Evolutionary conservation across 2,113 vertebrate species (phyloP), one percentile per base, ranked within the genome.

Genomic region (Corythornis vintsioides): DNA sequence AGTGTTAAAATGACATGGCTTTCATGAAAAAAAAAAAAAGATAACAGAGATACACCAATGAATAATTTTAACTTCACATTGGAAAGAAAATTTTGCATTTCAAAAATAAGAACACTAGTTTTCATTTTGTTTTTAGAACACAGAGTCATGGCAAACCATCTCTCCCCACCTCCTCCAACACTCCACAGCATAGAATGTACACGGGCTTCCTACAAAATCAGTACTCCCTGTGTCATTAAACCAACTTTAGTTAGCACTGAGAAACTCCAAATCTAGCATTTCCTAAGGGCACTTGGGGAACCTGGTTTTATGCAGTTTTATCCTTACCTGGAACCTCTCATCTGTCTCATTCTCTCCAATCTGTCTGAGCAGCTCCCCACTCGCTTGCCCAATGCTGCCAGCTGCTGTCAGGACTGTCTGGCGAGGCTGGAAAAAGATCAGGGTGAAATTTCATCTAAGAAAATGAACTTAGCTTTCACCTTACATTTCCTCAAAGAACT

Each of bases 321-420:
- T 78, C 67, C 31, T 95, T 96, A 99, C 99, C 98, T 99, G 99
- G 97, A 99, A 99, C 81, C 99, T 98, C 94, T 99, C 99, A 78
- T 99, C 99, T 0, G 99, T 99, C 97, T 99, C 99, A 52, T 98
- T 99, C 97, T 99, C 99, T 88, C 99, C 99, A n/a, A 99, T 99
- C 91, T 99, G 99, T 60, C 98, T 98, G 78, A 99, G 98, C 15
- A 99, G 98, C 91, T 99, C 99, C 67, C 99, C 99, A 0, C 99
- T 99, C 89, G 99, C 99, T 95, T 99, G 99, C 16, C 99, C 99
- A 40, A 99, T 99, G 95, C 98, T 99, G 86, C 99, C 99, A 71
- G 99, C 99, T 61, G 99, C 99, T 5, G 99, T 99, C 97, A 99
- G 91, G 90, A 99, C 99, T 2, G 99, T 99, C 98, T 99, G 99